These are phyloP conservation scores for Turnix velox DNA, from an alignment of 2,113 vertebrate genomes.

Conservation along the genomic window DNA sequence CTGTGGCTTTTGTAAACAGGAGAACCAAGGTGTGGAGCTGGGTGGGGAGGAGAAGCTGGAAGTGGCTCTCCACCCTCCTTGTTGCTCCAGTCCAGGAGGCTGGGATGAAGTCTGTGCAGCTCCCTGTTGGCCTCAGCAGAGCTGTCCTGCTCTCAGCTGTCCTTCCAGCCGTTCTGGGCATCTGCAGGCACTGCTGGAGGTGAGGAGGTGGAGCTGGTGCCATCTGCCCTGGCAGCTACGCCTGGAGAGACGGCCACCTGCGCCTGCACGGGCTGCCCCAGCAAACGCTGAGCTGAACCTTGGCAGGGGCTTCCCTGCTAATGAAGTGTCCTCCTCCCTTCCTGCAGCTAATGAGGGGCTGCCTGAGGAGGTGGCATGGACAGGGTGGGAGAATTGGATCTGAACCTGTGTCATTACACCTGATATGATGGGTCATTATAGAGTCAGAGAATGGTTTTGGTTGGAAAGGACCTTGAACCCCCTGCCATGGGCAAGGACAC, in stretches of 20 bases:
- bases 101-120: neutral
- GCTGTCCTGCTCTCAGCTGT: neutral
- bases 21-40: neutral
- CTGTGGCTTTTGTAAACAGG: neutral
- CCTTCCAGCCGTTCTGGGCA: neutral
- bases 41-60: neutral
- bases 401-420: accelerated
- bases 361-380: neutral
- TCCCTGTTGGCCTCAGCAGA: neutral
- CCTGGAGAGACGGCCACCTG: neutral
- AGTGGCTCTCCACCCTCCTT: neutral
- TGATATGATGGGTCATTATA: neutral
- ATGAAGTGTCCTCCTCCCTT: neutral
- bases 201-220: conserved; percentile 2
- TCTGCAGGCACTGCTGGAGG: neutral
- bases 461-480: neutral
- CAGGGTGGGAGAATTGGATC: neutral
- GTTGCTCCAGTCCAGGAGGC: neutral
- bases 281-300: neutral
- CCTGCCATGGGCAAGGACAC: neutral
- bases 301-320: neutral
- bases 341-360: neutral
- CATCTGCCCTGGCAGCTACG: conserved; percentile 2
- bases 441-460: neutral
- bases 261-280: neutral